A percentile compares a stretch with the other conserved stretches of the same genome.
Evolutionary conservation across 2,888 invertebrate genomes (phyloP).

Genomic region (Aphelenchoides bicaudatus): DNA sequence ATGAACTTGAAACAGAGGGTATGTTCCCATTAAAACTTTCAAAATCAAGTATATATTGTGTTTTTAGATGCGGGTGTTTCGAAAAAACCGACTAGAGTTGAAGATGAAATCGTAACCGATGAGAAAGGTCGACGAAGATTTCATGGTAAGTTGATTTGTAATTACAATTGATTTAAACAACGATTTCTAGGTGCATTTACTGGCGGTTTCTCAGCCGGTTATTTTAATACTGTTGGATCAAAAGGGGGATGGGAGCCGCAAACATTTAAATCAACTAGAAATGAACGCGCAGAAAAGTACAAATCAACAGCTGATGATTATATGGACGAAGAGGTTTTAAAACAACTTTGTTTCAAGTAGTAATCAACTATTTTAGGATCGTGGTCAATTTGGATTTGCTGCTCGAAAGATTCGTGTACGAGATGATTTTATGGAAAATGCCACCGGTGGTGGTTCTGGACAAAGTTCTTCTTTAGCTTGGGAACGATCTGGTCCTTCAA

Average conservation of each 20-base stretch:
- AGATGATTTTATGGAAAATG: conserved; percentile 68
- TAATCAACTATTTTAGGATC: conserved; percentile 67
- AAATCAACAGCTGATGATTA: conserved; percentile 76
- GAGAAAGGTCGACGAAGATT: conserved; percentile 83
- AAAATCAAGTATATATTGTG: conserved; percentile 6
- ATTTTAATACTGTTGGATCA: conserved; percentile 91
- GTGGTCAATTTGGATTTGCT: conserved; percentile 89
- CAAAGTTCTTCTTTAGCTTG: conserved; percentile 42
- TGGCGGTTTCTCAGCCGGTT: conserved; percentile 95
- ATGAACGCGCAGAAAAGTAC: conserved; percentile 70
- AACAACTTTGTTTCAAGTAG: not conserved
- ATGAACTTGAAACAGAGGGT: conserved; percentile 52
- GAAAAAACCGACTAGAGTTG: conserved; percentile 74
- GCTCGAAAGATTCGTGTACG: conserved; percentile 79
- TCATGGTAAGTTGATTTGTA: conserved; percentile 98
- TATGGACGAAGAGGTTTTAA: conserved; percentile 84
- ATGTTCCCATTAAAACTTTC: conserved; percentile 14
- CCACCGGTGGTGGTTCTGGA: conserved; percentile 24
- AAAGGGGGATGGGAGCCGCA: conserved; percentile 84
- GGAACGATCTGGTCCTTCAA: conserved; percentile 41
- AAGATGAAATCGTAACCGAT: conserved; percentile 84
- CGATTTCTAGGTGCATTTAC: conserved; percentile 98
- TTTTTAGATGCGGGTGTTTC: conserved; percentile 35
- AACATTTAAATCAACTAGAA: conserved; percentile 82
- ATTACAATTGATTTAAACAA: conserved; percentile 71